Percentiles rank a stretch among this genome's conserved stretches.
Conservation (phyloP, 92 coral and sea anemone genomes). For the Zoanthus sociatus region DNA sequence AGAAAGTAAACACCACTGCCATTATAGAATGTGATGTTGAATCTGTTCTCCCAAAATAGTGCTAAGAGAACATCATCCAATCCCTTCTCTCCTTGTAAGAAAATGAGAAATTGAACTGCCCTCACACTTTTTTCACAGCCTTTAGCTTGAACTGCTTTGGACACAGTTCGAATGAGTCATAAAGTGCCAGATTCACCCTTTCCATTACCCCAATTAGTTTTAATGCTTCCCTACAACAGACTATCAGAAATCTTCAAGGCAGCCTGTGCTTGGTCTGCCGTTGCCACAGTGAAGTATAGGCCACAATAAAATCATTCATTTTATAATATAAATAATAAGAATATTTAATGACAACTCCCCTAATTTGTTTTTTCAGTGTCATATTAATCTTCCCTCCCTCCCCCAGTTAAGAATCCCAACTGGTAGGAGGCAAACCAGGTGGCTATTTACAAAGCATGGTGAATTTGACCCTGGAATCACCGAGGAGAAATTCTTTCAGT, state of each 20-base stretch:
- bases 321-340: no score
- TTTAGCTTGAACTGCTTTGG: conserved; percentile 4
- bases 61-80: conserved; percentile 12
- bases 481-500: no score
- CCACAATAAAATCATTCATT: conserved; percentile 20
- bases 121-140: conserved; percentile 18
- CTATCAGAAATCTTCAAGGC: conserved; percentile 12
- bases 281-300: conserved; percentile 5
- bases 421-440: no score
- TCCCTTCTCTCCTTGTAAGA: conserved; percentile 18
- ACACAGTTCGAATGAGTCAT: conserved; percentile 15
- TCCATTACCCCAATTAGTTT: conserved; percentile 3
- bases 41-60: conserved; percentile 9
- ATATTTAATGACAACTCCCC: no score
- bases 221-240: conserved; percentile 18
- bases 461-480: no score
- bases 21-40: conserved; percentile 13
- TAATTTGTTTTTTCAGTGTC: no score
- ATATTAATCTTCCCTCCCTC: no score
- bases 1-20: conserved; percentile 22
- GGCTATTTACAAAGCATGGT: no score
- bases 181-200: conserved; percentile 26
- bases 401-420: no score
- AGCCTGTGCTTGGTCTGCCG: conserved; percentile 26
- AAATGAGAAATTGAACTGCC: conserved; percentile 20